Evolutionary conservation across 2,797 vertebrate genomes (phyloP), one percentile per base, ranked within the genome.

Genomic region (Coracias cyanogaster): DNA sequence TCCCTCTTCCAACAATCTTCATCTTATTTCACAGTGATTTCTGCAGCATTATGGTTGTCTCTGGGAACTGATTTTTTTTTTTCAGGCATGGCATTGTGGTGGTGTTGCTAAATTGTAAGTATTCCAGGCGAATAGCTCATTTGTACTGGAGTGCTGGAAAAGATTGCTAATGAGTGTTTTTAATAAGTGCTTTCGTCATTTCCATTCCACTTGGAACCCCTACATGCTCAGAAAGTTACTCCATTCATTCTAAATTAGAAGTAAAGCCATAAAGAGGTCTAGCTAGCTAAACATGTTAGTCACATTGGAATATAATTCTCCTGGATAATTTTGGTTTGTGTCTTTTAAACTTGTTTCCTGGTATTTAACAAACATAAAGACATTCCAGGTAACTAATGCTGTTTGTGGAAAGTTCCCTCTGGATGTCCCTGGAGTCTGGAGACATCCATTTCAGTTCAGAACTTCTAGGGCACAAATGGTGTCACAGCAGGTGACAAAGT

Each of bases 121-220:
- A 89, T 85, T 90, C 20, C 33, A 15, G 52, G 89, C 24, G 74
- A 94, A 90, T 80, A 88, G 57, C 61, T 91, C 19, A 79, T 94
- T 93, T 92, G 79, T 66, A 61, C 43, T 78, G 41, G 22, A 58
- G 25, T 71, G 24, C 57, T 96, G 91, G 92, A 96, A 92, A 97
- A 94, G 41, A 82, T 86, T 88, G 62, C 73, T 92, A 81, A 78
- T 4, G 19, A 82, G 20, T 57, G 46, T 95, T 96, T 93, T 90
- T 79, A 90, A 65, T 71, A 71, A 67, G 26, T 61, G 17, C 22
- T 88, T 92, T 94, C 78, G 74, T 90, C 0, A 60, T 84, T 96
- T 91, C 52, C 64, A 89, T 89, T 95, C 54, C 41, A 60, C 39
- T 78, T 90, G 73, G 73, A 95, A 79, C 6, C 12, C 6, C 7